These are phyloP conservation scores for Sitodiplosis mosellana DNA, from an alignment of 1,140 invertebrate genomes.

Conservation along the genomic window DNA sequence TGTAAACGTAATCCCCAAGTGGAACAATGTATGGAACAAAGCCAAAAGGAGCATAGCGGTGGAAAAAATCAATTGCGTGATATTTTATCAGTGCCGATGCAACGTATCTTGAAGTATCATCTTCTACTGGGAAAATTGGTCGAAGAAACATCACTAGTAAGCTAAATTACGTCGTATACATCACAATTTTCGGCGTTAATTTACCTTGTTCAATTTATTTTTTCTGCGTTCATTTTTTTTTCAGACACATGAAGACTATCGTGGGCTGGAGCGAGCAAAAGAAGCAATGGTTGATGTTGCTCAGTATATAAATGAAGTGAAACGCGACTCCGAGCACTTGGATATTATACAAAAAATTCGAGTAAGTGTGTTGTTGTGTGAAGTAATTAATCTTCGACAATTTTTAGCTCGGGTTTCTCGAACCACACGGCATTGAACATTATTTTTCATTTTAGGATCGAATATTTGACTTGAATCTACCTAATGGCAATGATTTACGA, in stretches of 20 bases:
- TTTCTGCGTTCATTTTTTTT: neutral
- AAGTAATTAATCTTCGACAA: neutral
- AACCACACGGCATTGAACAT: neutral
- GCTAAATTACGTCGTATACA: conserved; percentile 10
- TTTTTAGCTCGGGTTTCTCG: neutral
- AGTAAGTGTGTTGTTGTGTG: conserved; percentile 20
- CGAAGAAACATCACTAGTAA: conserved; percentile 68
- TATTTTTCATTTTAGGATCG: conserved; percentile 34
- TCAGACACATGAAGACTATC: conserved; percentile 62
- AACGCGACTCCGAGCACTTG: conserved; percentile 83
- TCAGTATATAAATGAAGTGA: conserved; percentile 96
- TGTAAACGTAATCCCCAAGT: conserved; percentile 34
- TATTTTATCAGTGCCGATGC: conserved; percentile 93
- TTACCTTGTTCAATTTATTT: neutral
- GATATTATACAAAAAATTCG: conserved; percentile 82
- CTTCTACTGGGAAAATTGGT: conserved; percentile 81
- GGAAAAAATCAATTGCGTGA: conserved; percentile 88
- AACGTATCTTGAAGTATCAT: conserved; percentile 93
- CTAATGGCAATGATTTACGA: conserved; percentile 55
- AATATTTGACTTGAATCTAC: conserved; percentile 64
- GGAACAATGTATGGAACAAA: conserved; percentile 34
- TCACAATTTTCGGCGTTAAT: neutral
- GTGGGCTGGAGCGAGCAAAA: conserved; percentile 66
- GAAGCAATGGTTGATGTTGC: conserved; percentile 95
- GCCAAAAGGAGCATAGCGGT: conserved; percentile 83